Evolutionary conservation across 2,113 vertebrate genomes (phyloP).

Genomic region (Ageneiosus marmoratus): DNA sequence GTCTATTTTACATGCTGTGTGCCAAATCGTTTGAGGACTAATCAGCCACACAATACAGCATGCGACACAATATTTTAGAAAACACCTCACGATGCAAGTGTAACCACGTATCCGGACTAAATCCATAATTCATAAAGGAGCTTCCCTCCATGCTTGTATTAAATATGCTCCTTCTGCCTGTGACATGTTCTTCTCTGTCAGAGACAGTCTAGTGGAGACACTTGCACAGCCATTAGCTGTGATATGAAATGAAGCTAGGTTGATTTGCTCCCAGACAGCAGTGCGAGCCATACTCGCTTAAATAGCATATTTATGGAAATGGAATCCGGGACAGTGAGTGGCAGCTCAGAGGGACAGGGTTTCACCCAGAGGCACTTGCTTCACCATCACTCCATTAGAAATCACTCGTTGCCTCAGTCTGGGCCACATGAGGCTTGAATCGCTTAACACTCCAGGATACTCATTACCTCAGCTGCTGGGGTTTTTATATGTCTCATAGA

Average conservation of each 20-base stretch:
- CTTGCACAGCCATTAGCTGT: slow-evolving; percentile 32
- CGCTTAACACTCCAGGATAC: slow-evolving; percentile 46
- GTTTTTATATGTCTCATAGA: slow-evolving; percentile 35
- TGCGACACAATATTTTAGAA: not conserved
- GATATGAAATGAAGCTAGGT: slow-evolving; percentile 42
- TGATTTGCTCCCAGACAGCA: slow-evolving; percentile 51
- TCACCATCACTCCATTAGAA: slow-evolving; percentile 47
- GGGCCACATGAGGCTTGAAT: slow-evolving; percentile 42
- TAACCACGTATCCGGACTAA: not conserved
- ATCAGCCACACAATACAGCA: slow-evolving; percentile 35
- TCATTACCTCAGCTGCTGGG: slow-evolving; percentile 32
- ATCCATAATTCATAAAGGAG: slow-evolving; percentile 50
- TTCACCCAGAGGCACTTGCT: slow-evolving; percentile 41
- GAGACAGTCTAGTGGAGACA: slow-evolving; percentile 36
- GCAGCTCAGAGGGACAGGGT: slow-evolving; percentile 44
- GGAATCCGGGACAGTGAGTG: slow-evolving; percentile 49
- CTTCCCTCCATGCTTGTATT: slow-evolving; percentile 8
- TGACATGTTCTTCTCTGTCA: slow-evolving; percentile 22
- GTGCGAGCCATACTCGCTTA: slow-evolving; percentile 22
- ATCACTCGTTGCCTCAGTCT: slow-evolving; percentile 33
- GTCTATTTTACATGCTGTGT: slow-evolving; percentile 30
- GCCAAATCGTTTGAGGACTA: slow-evolving; percentile 39
- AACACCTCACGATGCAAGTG: not conserved
- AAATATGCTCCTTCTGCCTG: slow-evolving; percentile 39
- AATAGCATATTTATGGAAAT: slow-evolving; percentile 49